Base-by-base conservation (phyloP, 2,113 vertebrate species). In the Channa maculata region DNA sequence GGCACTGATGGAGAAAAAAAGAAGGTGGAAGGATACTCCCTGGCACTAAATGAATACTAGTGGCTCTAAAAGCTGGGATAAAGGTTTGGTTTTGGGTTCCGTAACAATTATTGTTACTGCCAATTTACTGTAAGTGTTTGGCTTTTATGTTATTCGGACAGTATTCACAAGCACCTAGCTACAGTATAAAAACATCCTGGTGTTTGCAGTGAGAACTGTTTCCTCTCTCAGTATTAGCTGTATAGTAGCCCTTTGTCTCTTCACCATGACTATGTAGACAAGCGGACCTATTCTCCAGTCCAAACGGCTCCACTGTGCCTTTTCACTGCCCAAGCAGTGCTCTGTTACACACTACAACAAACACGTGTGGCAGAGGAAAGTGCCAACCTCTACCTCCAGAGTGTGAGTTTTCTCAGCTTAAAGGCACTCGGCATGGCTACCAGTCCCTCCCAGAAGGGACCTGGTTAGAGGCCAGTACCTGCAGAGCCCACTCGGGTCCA, bases 321-420 rank as follows among this genome's bases (percentile, higher is more conserved):
- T 86, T 86, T 85, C 83, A 65, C 60, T 81, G 83, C 88, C 77
- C 75, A 79, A 80, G 81, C 75, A 79, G 84, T 81, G 79, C 75
- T 86, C 87, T 83, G 88, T 90, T 83, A 68, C 80, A 83, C 84
- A 78, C 80, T 39, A 45, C 65, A 91, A 88, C 87, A 89, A 88
- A 89, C 83, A 83, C 65, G 75, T 66, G 61, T 46, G 63, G 78
- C 75, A 75, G 71, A 90, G 67, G 73, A 85, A 83, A 85, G 49
- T 78, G 77, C 73, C 43, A 64, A 63, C 77, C 66, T 76, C 63
- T 11, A 60, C 68, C 71, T 73, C 55, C 5, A n/a, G 64, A 81
- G 73, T 75, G 71, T 15, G 65, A 58, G 51, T 75, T 54, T 84
- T 79, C 62, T 81, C 70, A 72, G 75, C 69, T 85, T 77, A 77